phyloP scores from a whole-genome alignment of 1,140 invertebrate genomes.

The Metopolophium dirhodum region DNA sequence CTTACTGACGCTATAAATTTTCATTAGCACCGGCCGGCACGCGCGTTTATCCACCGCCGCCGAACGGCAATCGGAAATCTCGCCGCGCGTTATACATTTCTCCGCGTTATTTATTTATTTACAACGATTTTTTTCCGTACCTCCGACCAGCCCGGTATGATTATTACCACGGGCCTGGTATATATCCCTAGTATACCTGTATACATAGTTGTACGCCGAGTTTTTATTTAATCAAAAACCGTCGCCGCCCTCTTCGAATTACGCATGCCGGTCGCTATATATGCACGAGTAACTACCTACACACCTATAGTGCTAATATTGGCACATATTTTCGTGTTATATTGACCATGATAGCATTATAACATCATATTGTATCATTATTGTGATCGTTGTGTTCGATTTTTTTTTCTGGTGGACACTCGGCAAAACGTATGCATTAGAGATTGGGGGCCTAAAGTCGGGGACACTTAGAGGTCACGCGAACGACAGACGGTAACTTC shows the following conservation, averaged over 20 bases:
- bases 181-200: too few species aligned
- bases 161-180: neutral
- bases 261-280: neutral
- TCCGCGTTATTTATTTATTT: conserved; percentile 21
- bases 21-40: conserved; percentile 51
- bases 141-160: neutral
- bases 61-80: conserved; percentile 45
- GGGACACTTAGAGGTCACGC: neutral
- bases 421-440: too few species aligned
- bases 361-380: neutral
- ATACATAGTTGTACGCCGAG: neutral
- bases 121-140: neutral
- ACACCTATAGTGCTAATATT: neutral
- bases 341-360: neutral
- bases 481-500: neutral
- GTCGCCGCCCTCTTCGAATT: neutral
- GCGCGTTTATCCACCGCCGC: conserved; percentile 14
- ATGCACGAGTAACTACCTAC: neutral
- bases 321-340: neutral
- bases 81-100: neutral
- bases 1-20: conserved; percentile 55
- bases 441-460: neutral
- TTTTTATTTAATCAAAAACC: neutral
- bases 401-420: too few species aligned
- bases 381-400: neutral